Percentiles rank a stretch among this genome's conserved stretches.
Evolutionary conservation across 2,113 vertebrate species (phyloP).

Genomic region (Ascaphus truei): DNA sequence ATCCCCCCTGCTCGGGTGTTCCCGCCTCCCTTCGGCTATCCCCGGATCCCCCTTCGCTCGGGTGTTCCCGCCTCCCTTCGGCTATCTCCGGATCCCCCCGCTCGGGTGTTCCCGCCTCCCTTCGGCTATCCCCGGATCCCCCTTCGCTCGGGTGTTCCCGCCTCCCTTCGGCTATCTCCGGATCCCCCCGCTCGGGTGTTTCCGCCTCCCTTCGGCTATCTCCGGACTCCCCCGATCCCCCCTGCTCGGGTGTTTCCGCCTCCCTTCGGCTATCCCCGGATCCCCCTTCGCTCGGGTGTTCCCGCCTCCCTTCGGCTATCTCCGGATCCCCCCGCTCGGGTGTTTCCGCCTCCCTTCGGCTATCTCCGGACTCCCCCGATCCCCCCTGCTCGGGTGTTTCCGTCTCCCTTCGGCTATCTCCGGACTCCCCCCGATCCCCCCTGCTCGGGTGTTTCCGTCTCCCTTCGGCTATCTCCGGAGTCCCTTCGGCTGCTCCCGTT

Average conservation of each 20-base stretch:
- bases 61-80: constrained; percentile 3
- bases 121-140: no score
- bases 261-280: not conserved
- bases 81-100: not conserved
- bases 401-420: not conserved
- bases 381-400: not conserved
- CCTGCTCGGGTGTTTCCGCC: no score
- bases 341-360: not conserved
- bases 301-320: not conserved
- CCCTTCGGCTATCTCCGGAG: not conserved
- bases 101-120: no score
- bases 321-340: not conserved
- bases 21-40: not conserved
- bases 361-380: not conserved
- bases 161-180: no score
- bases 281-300: not conserved
- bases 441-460: not conserved
- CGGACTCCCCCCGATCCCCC: no score
- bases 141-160: no score
- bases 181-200: no score
- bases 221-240: no score
- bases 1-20: not conserved
- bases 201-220: no score
- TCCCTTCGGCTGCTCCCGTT: not conserved
- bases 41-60: not conserved